Base-by-base conservation (phyloP, 1,140 invertebrate species). In the Ruditapes philippinarum region DNA sequence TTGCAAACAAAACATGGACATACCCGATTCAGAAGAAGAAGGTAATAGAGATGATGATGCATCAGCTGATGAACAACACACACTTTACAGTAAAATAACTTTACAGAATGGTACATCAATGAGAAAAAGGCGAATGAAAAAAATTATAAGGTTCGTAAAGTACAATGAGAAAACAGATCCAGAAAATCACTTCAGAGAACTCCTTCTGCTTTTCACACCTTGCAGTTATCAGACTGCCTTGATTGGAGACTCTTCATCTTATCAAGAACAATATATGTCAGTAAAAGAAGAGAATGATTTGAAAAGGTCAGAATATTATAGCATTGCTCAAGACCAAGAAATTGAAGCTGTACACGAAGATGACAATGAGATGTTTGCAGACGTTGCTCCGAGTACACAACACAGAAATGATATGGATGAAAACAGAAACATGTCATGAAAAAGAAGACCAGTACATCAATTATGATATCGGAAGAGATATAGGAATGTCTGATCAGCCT, bases 151-250 rank as follows among this genome's bases (percentile, higher is more conserved):
- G 62, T 81, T 36, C 62, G 79, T 81, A 5, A 81, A 54, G 17
- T 81, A 81, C 79, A 28, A n/a, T 57, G 78, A 40, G 2, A 25
- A 81, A 81, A 45, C 60, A 40, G 73, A 89, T 45, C 42, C 38
- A 40, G 90, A 91, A 86, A 88, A 90, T 19, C 49, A 86, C 82
- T 91, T 90, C 65, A 73, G 88, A 12, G 84, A 92, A 60, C 31
- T 40, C 19, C 62, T 80, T 0, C 89, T 91, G 90, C 54, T 90
- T 7, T 92, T 74, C 54, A 25, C 31, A 31, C 85, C 85, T 42
- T 91, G 79, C 86, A 49, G 90, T 36, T 36, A 57, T n/a, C 78
- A 91, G 62, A 4, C 3, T 28, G 38, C 22, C 11, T n/a, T 81
- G 3, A 81, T 81, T 28, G 76, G 40, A 33, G 33, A n/a, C 31